Percentiles rank a stretch among this genome's conserved stretches.
These are phyloP conservation scores for Homarus gammarus DNA, from an alignment of 2,888 invertebrate species.

Conservation along the genomic window DNA sequence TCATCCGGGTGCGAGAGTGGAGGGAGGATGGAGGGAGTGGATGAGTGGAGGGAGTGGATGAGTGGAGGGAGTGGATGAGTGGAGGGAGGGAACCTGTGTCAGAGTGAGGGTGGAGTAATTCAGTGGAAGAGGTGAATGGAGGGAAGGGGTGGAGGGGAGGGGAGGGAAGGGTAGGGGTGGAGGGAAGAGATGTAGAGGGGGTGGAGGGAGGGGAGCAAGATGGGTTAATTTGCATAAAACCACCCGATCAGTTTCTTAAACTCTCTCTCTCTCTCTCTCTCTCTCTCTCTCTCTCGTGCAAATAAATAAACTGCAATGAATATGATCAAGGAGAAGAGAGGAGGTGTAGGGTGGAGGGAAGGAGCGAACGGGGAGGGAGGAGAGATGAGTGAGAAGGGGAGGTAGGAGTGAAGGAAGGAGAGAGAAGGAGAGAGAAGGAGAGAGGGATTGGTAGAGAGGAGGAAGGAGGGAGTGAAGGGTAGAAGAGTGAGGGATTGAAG, in stretches of 20 bases:
- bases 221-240: neutral
- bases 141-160: neutral
- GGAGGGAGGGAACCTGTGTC: constrained; percentile 1
- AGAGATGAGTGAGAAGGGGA: neutral
- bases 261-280: neutral
- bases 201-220: neutral
- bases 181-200: neutral
- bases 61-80: neutral
- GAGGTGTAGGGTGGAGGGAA: neutral
- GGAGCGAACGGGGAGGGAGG: neutral
- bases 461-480: neutral
- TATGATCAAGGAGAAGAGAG: neutral
- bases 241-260: neutral
- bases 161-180: too few relatives aligned
- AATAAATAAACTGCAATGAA: too few relatives aligned
- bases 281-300: neutral
- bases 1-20: neutral
- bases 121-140: constrained; percentile 14
- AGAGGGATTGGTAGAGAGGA: too few relatives aligned
- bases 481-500: neutral
- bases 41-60: neutral
- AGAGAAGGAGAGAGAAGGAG: neutral
- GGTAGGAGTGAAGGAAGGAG: neutral
- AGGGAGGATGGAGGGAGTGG: neutral
- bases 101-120: too few relatives aligned